A percentile compares a stretch with the other conserved stretches of the same genome.
Conservation (phyloP, 2,888 invertebrate species). For the Allolobophora icterica region DNA sequence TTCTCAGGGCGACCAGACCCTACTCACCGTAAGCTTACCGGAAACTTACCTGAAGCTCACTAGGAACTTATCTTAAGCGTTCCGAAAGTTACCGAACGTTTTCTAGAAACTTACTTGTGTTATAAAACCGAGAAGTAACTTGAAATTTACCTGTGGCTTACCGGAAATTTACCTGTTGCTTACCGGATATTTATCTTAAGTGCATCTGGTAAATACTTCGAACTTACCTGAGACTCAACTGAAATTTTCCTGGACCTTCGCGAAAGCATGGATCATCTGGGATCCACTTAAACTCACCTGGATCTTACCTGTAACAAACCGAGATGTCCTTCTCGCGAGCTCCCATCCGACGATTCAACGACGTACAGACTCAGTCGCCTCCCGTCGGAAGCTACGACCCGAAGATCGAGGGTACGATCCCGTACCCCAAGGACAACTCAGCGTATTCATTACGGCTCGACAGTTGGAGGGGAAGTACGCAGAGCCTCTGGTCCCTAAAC, state of each 20-base stretch:
- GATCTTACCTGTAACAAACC: neutral
- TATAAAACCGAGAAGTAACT: too few species aligned
- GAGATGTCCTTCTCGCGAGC: neutral
- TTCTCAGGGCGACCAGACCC: neutral
- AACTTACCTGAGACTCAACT: neutral
- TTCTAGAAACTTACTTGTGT: too few species aligned
- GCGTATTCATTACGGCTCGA: neutral
- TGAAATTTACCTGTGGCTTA: too few species aligned
- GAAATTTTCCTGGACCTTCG: neutral
- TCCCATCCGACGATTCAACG: neutral
- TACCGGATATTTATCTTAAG: too few species aligned
- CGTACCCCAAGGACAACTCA: neutral
- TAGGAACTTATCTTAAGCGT: too few species aligned
- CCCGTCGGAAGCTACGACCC: slow-evolving; percentile 21
- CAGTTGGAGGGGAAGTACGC: neutral
- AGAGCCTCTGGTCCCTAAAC: neutral
- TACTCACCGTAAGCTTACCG: neutral
- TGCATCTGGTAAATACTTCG: neutral
- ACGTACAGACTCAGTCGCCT: neutral
- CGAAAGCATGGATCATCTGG: neutral
- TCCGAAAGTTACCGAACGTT: too few species aligned
- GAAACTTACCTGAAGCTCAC: neutral
- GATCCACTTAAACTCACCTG: too few species aligned
- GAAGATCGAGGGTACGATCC: neutral
- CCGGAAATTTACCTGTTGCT: too few species aligned